Percentiles rank a stretch among this genome's conserved stretches.
phyloP scores from a whole-genome alignment of 2,797 vertebrate genomes.

The Tolypeutes matacus region DNA sequence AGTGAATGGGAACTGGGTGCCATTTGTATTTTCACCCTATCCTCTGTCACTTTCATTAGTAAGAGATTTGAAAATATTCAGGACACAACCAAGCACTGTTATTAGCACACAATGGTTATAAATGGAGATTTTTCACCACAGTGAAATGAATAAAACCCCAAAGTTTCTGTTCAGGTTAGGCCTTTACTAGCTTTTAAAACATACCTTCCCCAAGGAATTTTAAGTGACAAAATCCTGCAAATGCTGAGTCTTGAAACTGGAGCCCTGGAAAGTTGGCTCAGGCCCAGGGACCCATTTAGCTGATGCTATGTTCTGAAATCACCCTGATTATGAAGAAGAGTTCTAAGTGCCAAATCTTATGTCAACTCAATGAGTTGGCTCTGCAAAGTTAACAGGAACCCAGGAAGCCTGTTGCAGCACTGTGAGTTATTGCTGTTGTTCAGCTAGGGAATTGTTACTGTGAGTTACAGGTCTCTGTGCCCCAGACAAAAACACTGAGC shows the following conservation, averaged over 20 bases:
- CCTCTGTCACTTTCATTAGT: slow-evolving; percentile 22
- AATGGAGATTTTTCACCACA: neutral
- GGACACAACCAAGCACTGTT: neutral
- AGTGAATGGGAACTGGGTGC: neutral
- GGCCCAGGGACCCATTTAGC: slow-evolving; percentile 73
- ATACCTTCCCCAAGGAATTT: slow-evolving; percentile 34
- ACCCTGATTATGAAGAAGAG: slow-evolving; percentile 53
- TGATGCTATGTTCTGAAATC: slow-evolving; percentile 77
- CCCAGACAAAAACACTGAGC: slow-evolving; percentile 64
- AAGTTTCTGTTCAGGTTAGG: slow-evolving; percentile 44
- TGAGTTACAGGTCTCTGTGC: slow-evolving; percentile 73
- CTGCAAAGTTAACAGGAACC: slow-evolving; percentile 72
- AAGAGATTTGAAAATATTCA: slow-evolving; percentile 37
- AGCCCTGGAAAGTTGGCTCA: slow-evolving; percentile 62
- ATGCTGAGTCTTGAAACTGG: slow-evolving; percentile 48
- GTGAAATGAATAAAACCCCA: slow-evolving; percentile 34
- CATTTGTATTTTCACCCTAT: slow-evolving; percentile 30
- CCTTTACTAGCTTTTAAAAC: slow-evolving; percentile 66
- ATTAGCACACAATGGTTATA: slow-evolving; percentile 23
- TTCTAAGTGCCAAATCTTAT: slow-evolving; percentile 53
- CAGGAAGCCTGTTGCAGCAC: slow-evolving; percentile 45
- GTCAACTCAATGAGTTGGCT: slow-evolving; percentile 63
- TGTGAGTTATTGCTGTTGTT: slow-evolving; percentile 66
- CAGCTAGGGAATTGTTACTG: slow-evolving; percentile 76
- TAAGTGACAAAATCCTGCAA: slow-evolving; percentile 59